These are phyloP conservation scores for Limnephilus marmoratus DNA, from an alignment of 2,888 invertebrate genomes.

Conservation along the genomic window DNA sequence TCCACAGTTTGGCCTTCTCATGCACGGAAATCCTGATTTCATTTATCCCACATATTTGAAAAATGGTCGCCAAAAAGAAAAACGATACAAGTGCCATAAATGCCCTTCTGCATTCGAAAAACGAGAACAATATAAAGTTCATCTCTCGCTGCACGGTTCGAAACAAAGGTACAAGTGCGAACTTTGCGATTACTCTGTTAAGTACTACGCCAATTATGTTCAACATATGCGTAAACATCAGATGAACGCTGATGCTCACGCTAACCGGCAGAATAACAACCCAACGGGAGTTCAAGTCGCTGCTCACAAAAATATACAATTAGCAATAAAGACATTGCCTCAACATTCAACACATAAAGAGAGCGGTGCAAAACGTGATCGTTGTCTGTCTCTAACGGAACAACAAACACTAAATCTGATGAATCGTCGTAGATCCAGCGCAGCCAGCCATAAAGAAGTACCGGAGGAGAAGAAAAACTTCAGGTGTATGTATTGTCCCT, in stretches of 20 bases:
- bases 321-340: constrained; percentile 67
- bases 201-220: constrained; percentile 89
- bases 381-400: constrained; percentile 77
- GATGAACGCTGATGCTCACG: constrained; percentile 82
- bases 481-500: constrained; percentile 88
- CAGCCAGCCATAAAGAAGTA: constrained; percentile 71
- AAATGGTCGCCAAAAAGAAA: constrained; percentile 86
- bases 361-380: constrained; percentile 71
- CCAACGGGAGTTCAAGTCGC: constrained; percentile 69
- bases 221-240: constrained; percentile 90
- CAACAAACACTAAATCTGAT: constrained; percentile 80
- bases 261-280: constrained; percentile 73
- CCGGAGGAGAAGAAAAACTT: constrained; percentile 80
- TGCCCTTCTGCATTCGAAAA: constrained; percentile 94
- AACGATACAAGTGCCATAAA: constrained; percentile 89
- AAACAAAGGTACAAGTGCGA: constrained; percentile 90
- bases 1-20: constrained; percentile 82
- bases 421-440: constrained; percentile 76
- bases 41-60: constrained; percentile 86
- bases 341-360: constrained; percentile 69
- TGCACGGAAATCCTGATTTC: constrained; percentile 87
- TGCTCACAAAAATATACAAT: constrained; percentile 68
- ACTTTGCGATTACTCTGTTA: constrained; percentile 91
- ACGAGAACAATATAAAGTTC: constrained; percentile 89
- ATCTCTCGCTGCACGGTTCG: constrained; percentile 89